Percentiles rank a stretch among this genome's conserved stretches.
phyloP scores from a whole-genome alignment of 2,888 invertebrate species.

The Nematopogon swammerdamellus region DNA sequence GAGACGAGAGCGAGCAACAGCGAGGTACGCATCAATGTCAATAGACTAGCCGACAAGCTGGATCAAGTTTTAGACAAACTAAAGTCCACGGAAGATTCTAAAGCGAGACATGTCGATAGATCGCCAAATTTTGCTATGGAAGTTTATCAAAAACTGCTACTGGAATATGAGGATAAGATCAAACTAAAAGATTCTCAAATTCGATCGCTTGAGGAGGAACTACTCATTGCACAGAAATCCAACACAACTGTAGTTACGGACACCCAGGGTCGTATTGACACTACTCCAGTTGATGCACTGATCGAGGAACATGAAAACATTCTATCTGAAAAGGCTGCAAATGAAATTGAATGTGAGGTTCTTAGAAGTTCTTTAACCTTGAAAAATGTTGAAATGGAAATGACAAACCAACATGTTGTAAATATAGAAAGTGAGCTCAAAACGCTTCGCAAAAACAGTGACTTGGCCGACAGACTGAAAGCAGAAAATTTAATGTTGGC shows the following conservation, averaged over 20 bases:
- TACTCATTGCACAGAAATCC: neutral
- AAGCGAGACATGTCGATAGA: slow-evolving; percentile 12
- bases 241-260: too few relatives aligned
- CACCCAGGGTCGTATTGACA: too few relatives aligned
- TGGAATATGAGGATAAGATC: slow-evolving; percentile 43
- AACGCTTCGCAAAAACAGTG: neutral
- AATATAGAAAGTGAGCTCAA: neutral
- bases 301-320: too few relatives aligned
- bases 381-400: neutral
- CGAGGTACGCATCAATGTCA: slow-evolving; percentile 40
- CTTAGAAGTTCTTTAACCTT: too few relatives aligned
- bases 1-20: slow-evolving; percentile 41
- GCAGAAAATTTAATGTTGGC: neutral
- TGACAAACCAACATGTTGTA: neutral
- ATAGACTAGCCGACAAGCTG: slow-evolving; percentile 34
- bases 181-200: slow-evolving; percentile 11
- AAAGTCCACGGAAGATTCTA: slow-evolving; percentile 16
- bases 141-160: slow-evolving; percentile 30
- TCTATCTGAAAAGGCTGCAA: too few relatives aligned
- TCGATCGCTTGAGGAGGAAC: neutral
- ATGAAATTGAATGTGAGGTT: too few relatives aligned
- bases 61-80: slow-evolving; percentile 29
- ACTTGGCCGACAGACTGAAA: neutral
- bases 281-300: too few relatives aligned
- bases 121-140: slow-evolving; percentile 21